Evolutionary conservation across 2,888 invertebrate genomes (phyloP).

Genomic region (Apotomis betuletana): DNA sequence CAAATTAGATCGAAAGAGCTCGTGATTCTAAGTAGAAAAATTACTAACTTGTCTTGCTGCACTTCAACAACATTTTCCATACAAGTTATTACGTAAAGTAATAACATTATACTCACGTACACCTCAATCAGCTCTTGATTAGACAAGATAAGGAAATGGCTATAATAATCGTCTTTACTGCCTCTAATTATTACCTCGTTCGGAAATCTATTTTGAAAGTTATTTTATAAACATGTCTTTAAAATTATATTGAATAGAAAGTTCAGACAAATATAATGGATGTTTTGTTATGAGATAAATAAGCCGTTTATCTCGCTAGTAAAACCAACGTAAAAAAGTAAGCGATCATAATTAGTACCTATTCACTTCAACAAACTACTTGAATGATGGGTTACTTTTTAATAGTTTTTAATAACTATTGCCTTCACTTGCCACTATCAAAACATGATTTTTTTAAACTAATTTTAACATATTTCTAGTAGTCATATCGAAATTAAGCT

Average conservation of each 20-base stretch:
- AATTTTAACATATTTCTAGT: too few species aligned
- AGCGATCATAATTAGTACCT: too few species aligned
- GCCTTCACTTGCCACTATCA: too few species aligned
- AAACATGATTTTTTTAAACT: too few species aligned
- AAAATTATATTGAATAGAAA: not conserved
- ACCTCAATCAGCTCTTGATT: conserved; percentile 28
- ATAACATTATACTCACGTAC: conserved; percentile 16
- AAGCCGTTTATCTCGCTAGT: too few species aligned
- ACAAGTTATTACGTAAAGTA: conserved; percentile 34
- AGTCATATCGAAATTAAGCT: too few species aligned
- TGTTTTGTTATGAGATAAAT: not conserved
- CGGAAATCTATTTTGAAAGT: conserved; percentile 16
- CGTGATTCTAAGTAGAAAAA: too few species aligned
- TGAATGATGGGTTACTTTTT: too few species aligned
- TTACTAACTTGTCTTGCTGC: conserved; percentile 15
- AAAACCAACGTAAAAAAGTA: too few species aligned
- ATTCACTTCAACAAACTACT: too few species aligned
- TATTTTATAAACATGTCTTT: conserved; percentile 1
- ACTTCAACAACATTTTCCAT: conserved; percentile 8
- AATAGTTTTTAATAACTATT: too few species aligned
- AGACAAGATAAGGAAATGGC: conserved; percentile 32
- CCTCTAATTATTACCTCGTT: conserved; percentile 26
- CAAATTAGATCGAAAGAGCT: too few species aligned
- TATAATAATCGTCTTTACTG: conserved; percentile 19
- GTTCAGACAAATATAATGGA: not conserved